These are phyloP conservation scores for Engraulis encrasicolus DNA, from an alignment of 2,113 vertebrate genomes.

Conservation along the genomic window DNA sequence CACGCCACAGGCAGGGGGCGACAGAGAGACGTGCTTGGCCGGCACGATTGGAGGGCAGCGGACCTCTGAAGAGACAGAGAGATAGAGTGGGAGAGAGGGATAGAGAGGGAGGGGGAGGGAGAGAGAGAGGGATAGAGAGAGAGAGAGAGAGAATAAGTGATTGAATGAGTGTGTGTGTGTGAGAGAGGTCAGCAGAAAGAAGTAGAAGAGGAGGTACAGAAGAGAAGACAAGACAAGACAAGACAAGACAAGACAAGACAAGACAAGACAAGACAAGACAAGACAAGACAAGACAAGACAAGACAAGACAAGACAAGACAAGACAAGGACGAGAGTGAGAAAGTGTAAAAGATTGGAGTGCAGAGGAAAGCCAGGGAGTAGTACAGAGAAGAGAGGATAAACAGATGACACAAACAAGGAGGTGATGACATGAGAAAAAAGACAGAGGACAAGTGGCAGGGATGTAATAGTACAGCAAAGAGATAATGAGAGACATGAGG, in stretches of 20 bases:
- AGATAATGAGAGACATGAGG: background rate
- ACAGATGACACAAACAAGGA: background rate
- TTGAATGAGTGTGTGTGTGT: too few relatives aligned
- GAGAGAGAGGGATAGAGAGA: too few relatives aligned
- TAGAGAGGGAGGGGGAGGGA: constrained; percentile 5
- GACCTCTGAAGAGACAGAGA: constrained; percentile 77
- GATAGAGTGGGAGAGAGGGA: constrained; percentile 36
- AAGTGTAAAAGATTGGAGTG: too few relatives aligned
- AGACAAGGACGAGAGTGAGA: too few relatives aligned
- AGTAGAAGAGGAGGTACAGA: constrained; percentile 23
- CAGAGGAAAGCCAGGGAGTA: too few relatives aligned
- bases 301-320: background rate
- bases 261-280: background rate
- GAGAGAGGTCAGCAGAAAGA: too few relatives aligned
- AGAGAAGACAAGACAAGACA: constrained; percentile 12
- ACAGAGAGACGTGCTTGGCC: constrained; percentile 76
- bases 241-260: background rate
- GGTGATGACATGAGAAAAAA: background rate
- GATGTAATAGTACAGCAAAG: too few relatives aligned
- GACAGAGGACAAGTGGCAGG: background rate
- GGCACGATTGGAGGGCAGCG: constrained; percentile 79
- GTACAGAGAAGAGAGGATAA: background rate
- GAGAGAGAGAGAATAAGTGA: too few relatives aligned
- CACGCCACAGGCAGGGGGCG: constrained; percentile 81
- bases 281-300: background rate